These are phyloP conservation scores for Puntigrus tetrazona DNA, from an alignment of 2,113 vertebrate species.

Conservation along the genomic window DNA sequence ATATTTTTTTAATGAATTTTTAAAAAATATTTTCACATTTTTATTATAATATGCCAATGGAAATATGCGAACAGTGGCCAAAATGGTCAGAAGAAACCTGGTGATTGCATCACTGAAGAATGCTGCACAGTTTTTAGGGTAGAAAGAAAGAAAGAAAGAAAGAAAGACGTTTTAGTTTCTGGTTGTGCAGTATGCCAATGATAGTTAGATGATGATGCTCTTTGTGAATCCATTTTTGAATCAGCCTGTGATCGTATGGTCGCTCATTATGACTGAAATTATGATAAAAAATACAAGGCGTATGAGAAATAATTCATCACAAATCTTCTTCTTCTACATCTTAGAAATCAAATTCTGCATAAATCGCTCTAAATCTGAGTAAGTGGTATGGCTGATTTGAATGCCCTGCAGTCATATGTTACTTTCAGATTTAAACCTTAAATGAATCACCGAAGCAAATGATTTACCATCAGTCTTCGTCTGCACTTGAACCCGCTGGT, in stretches of 20 bases:
- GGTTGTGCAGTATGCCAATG: background rate
- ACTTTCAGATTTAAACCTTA: background rate
- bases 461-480: background rate
- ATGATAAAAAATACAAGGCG: background rate
- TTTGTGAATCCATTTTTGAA: background rate
- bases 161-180: no score
- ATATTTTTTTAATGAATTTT: no score
- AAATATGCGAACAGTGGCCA: no score
- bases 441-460: background rate
- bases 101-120: no score
- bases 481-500: background rate
- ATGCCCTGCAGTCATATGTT: background rate
- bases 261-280: background rate
- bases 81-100: no score
- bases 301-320: background rate
- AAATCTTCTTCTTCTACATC: background rate
- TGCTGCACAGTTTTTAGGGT: no score
- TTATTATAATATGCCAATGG: no score
- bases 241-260: background rate
- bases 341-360: background rate
- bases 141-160: no score
- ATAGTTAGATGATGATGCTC: background rate
- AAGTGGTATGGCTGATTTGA: background rate
- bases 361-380: background rate
- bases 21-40: no score